These are phyloP conservation scores for Pituophis catenifer DNA, from an alignment of 2,113 vertebrate genomes.

Conservation along the genomic window DNA sequence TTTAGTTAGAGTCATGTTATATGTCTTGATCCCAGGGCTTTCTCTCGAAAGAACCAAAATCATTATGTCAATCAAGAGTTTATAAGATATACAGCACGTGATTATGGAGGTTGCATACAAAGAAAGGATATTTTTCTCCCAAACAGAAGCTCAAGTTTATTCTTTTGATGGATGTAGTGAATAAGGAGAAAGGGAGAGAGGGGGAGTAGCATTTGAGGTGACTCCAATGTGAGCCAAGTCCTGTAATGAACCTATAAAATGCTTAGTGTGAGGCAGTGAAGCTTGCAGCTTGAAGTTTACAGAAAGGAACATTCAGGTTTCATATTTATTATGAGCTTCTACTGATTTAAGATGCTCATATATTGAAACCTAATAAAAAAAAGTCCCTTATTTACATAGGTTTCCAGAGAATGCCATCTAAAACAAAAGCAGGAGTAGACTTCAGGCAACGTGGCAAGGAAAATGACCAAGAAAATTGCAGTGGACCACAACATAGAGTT, in stretches of 20 bases:
- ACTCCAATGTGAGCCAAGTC: slow-evolving; percentile 73
- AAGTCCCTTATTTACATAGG: slow-evolving; percentile 69
- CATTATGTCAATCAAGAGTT: slow-evolving; percentile 11
- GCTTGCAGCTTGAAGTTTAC: slow-evolving; percentile 71
- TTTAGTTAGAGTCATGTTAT: rapidly evolving
- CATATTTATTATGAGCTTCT: slow-evolving; percentile 69
- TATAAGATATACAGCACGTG: slow-evolving; percentile 27
- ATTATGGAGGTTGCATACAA: slow-evolving; percentile 42
- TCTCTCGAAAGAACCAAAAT: neutral
- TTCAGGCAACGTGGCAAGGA: slow-evolving; percentile 59
- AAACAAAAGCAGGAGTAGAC: slow-evolving; percentile 45
- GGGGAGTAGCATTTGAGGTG: slow-evolving; percentile 69
- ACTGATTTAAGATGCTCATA: slow-evolving; percentile 69
- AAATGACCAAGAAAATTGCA: slow-evolving; percentile 45
- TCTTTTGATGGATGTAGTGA: slow-evolving; percentile 33
- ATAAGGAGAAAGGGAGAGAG: slow-evolving; percentile 35
- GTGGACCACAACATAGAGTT: slow-evolving; percentile 58
- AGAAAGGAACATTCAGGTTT: slow-evolving; percentile 66
- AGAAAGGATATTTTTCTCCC: slow-evolving; percentile 49
- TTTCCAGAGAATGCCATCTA: slow-evolving; percentile 42
- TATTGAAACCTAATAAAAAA: slow-evolving; percentile 65
- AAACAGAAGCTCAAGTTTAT: slow-evolving; percentile 64
- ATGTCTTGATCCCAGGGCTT: neutral
- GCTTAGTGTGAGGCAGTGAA: slow-evolving; percentile 71
- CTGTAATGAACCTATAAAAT: slow-evolving; percentile 74